Evolutionary conservation across 1,140 invertebrate genomes (phyloP).

Genomic region (Venustaconcha ellipsiformis): DNA sequence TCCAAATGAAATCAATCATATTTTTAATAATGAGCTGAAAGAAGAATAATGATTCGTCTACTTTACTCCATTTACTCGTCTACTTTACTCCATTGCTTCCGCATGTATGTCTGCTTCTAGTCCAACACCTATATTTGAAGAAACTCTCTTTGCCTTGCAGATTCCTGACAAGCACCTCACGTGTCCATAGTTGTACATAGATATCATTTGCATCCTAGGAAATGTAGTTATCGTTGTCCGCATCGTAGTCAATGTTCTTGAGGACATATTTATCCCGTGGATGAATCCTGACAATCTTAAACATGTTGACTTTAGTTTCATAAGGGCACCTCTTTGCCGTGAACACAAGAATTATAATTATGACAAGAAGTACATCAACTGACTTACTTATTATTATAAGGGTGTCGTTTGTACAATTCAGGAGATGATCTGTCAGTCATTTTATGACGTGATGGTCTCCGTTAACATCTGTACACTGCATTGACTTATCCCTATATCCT

Average conservation of each 20-base stretch:
- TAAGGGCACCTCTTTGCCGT: conserved; percentile 20
- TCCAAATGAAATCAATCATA: conserved; percentile 31
- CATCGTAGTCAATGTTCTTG: neutral
- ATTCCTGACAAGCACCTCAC: conserved; percentile 7
- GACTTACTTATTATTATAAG: neutral
- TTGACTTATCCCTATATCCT: conserved; percentile 2
- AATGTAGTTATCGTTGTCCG: conserved; percentile 18
- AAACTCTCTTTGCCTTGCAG: conserved; percentile 8
- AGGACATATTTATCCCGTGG: conserved; percentile 10
- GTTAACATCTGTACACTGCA: conserved; percentile 7
- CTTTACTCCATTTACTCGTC: no score
- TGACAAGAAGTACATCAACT: neutral
- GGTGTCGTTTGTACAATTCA: conserved; percentile 10
- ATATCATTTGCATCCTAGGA: conserved; percentile 9
- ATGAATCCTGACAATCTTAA: conserved; percentile 5
- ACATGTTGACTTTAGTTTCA: conserved; percentile 18
- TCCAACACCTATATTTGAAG: conserved; percentile 4
- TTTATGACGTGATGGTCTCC: neutral
- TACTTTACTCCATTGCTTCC: no score
- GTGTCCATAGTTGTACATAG: conserved; percentile 11
- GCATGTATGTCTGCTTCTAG: neutral
- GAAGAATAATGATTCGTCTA: no score
- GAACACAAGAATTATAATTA: neutral
- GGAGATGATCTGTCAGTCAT: conserved; percentile 1
- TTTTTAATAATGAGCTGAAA: no score